A percentile compares a stretch with the other conserved stretches of the same genome.
phyloP scores from a whole-genome alignment of 2,113 vertebrate genomes.

The Melanotaenia duboulayi region DNA sequence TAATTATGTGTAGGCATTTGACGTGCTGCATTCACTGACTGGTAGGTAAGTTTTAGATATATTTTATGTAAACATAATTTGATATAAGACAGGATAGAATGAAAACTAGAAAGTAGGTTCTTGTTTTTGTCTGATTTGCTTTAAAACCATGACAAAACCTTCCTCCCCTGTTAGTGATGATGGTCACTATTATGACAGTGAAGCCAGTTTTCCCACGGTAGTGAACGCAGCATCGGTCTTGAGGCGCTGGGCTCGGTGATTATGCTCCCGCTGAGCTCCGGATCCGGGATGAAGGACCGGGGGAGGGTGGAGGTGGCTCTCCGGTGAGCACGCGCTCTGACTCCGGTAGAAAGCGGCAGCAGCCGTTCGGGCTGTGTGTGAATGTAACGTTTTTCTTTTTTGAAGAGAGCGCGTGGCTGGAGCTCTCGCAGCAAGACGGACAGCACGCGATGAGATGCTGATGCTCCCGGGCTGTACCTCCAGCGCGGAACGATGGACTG shows the following conservation, averaged over 20 bases:
- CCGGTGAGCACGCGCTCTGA: slow-evolving; percentile 27
- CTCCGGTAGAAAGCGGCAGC: neutral
- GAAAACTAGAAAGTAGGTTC: too few species aligned
- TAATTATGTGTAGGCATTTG: too few species aligned
- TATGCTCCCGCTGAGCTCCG: slow-evolving; percentile 27
- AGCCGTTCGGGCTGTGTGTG: slow-evolving; percentile 7
- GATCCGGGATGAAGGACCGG: slow-evolving; percentile 35
- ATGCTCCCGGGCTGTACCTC: slow-evolving; percentile 77
- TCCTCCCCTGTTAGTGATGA: neutral
- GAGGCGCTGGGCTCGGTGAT: slow-evolving; percentile 8
- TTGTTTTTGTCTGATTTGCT: neutral
- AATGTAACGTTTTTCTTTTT: neutral
- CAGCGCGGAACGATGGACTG: slow-evolving; percentile 89
- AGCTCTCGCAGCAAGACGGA: slow-evolving; percentile 34
- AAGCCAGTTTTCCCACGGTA: neutral
- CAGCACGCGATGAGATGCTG: slow-evolving; percentile 71
- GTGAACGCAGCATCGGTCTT: neutral
- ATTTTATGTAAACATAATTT: too few species aligned
- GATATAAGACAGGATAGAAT: too few species aligned
- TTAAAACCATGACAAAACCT: neutral
- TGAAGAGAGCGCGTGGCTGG: slow-evolving; percentile 12
- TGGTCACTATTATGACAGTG: too few species aligned
- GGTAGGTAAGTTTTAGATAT: neutral
- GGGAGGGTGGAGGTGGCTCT: slow-evolving; percentile 34
- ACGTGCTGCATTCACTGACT: neutral